phyloP scores from a whole-genome alignment of 2,797 vertebrate genomes.

The Columba guinea region DNA sequence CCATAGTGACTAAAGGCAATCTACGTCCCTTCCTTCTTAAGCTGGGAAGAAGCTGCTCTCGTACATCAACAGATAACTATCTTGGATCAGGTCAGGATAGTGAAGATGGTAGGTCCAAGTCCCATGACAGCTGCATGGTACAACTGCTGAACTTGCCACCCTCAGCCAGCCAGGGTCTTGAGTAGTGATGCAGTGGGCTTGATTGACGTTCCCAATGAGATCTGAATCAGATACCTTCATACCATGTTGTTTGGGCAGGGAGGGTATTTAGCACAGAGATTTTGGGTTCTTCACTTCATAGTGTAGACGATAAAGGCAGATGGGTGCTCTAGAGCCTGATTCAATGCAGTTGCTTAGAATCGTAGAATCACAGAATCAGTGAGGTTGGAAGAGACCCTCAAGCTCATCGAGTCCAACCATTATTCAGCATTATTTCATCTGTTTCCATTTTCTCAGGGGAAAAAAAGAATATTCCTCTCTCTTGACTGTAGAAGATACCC shows the following conservation, averaged over 20 bases:
- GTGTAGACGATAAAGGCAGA: background rate
- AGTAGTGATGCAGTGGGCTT: too few relatives aligned
- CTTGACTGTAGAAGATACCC: background rate
- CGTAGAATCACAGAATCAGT: too few relatives aligned
- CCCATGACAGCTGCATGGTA: background rate
- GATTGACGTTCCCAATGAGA: background rate
- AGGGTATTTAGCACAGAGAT: background rate
- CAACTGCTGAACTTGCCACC: background rate
- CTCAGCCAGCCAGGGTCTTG: too few relatives aligned
- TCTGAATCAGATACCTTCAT: background rate
- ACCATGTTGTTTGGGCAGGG: accelerated
- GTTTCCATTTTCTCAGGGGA: background rate
- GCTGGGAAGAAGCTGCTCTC: background rate
- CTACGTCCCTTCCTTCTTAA: background rate
- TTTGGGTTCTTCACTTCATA: background rate
- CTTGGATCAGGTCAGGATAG: too few relatives aligned
- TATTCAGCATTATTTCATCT: background rate
- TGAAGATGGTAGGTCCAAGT: background rate
- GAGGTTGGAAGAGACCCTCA: too few relatives aligned
- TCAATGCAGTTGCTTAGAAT: background rate
- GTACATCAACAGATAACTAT: background rate
- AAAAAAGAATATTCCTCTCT: background rate
- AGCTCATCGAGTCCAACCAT: too few relatives aligned
- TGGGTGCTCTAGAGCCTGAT: background rate
- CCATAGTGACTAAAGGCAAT: background rate